phyloP scores from a whole-genome alignment of 2,797 vertebrate species.

The Circus cinereus region DNA sequence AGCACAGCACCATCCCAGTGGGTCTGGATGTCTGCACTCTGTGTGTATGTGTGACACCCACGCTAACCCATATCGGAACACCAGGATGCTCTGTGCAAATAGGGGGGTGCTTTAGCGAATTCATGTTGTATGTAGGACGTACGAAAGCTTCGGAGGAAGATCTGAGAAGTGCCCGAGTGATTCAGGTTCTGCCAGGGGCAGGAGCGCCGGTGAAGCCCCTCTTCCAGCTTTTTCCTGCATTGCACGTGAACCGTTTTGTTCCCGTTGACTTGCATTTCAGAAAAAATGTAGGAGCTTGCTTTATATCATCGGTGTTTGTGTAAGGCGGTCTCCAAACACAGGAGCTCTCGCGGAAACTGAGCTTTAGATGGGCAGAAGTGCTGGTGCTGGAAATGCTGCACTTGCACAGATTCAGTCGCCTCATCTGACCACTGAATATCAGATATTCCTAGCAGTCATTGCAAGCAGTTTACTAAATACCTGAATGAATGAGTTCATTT shows the following conservation, averaged over 20 bases:
- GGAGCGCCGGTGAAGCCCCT: background rate
- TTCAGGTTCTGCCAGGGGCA: too few relatives aligned
- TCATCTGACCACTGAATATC: fast-evolving
- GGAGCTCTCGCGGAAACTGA: fast-evolving
- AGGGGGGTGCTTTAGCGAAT: fast-evolving
- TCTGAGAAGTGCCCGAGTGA: background rate
- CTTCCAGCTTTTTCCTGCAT: background rate
- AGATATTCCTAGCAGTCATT: background rate
- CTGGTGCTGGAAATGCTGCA: fast-evolving
- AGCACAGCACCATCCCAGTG: fast-evolving
- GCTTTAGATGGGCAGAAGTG: background rate
- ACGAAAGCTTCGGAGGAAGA: fast-evolving
- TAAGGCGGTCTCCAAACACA: background rate
- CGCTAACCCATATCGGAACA: fast-evolving
- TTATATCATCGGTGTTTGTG: fast-evolving
- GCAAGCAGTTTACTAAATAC: too few relatives aligned
- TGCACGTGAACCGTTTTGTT: fast-evolving
- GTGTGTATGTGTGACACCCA: fast-evolving
- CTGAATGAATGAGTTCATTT: fast-evolving
- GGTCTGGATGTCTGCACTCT: fast-evolving
- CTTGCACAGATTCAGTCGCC: too few relatives aligned
- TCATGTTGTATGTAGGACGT: fast-evolving
- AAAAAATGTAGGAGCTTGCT: background rate
- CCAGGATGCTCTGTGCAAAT: fast-evolving
- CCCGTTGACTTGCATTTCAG: too few relatives aligned